phyloP scores from a whole-genome alignment of 2,113 vertebrate species.

The Odocoileus virginianus region DNA sequence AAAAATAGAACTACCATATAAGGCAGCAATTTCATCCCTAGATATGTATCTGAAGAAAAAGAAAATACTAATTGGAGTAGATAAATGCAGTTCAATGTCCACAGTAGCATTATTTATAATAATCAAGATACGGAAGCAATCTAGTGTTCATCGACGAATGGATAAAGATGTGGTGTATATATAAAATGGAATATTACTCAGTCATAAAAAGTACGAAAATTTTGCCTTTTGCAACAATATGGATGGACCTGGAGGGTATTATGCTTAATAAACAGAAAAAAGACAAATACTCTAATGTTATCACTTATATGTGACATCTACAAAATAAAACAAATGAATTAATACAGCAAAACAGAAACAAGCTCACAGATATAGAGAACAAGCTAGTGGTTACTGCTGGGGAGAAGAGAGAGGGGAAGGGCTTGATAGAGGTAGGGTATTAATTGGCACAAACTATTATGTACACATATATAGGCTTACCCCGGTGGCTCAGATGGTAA shows the following conservation, averaged over 20 bases:
- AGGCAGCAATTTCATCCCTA: neutral
- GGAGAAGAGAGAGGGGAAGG: neutral
- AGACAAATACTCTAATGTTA: neutral
- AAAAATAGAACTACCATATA: neutral
- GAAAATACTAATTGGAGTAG: neutral
- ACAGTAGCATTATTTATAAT: neutral
- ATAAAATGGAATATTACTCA: neutral
- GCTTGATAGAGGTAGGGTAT: neutral
- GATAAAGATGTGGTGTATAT: neutral
- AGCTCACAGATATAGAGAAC: neutral
- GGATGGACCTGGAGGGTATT: neutral
- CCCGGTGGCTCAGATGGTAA: neutral
- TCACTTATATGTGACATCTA: neutral
- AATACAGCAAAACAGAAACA: neutral
- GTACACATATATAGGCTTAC: neutral
- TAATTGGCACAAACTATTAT: neutral
- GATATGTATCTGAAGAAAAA: neutral
- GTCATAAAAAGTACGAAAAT: neutral
- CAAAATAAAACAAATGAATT: neutral
- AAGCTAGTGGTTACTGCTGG: neutral
- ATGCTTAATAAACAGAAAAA: neutral
- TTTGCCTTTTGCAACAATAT: neutral
- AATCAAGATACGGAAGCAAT: neutral
- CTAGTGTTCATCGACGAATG: rapidly evolving
- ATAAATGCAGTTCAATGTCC: neutral